Base-by-base conservation (phyloP, 2,888 invertebrate genomes). In the Eudemis profundana region DNA sequence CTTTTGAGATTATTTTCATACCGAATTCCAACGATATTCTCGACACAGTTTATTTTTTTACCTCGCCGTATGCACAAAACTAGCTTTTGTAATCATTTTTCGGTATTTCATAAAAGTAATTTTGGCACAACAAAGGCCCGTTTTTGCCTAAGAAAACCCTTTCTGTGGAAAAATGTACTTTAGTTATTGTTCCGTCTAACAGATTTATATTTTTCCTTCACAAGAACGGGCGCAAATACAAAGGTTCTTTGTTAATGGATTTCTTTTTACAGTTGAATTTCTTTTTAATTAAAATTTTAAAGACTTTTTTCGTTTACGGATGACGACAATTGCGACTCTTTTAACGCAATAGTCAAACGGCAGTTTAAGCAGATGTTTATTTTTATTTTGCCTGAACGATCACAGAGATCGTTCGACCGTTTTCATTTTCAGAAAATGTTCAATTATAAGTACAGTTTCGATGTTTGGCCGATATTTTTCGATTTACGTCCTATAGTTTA, bases 241-340 rank as follows among this genome's bases (percentile, higher is more conserved):
- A 78, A 78, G 76, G 76, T 71, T 67, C 72, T 62, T 68, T 76
- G 68, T 74, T 74, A 76, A 77, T 72, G 72, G 71, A 69, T 73
- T 70, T 71, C 71, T 72, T 76, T 76, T 75, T 72, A 73, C 72
- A 71, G 70, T 72, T 72, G 57, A 67, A 56, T 51, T 67, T 63
- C 23, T 51, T 50, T 62, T 78, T 78, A 77, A 78, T 78, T 78
- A 78, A 78, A 77, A 70, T 76, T 71, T 74, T 51, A 53, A 56
- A 71, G 73, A 73, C 72, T 74, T 70, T 74, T 75, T 70, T 66
- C 65, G 54, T 73, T 76, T 40, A 62, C 40, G 47, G 54, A 7
- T 27, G 21, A 15, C 36, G 40, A 49, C 36, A 19, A 44, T 36
- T 62, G 36, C 36, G 46, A 54, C 36, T 62, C 17, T 62, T 36